These are phyloP conservation scores for Cephus runcator DNA, from an alignment of 2,888 invertebrate species.

Conservation along the genomic window DNA sequence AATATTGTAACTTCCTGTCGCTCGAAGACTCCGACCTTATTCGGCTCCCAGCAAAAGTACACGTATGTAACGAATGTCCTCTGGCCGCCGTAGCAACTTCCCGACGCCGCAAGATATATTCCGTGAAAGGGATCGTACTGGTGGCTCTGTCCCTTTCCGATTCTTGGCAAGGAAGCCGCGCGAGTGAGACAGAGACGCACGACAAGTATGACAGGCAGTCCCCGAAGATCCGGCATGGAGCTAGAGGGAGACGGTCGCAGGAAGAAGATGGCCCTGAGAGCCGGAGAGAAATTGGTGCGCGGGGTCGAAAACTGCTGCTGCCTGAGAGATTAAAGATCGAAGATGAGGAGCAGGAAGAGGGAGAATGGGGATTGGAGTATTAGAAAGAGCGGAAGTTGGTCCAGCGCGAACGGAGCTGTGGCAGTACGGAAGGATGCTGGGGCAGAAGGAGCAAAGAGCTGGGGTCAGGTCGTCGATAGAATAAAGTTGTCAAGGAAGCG, in stretches of 20 bases:
- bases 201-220: not conserved
- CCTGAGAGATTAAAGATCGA: not conserved
- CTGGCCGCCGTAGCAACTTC: not conserved
- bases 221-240: not conserved
- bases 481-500: constrained; percentile 41
- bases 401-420: not conserved
- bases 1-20: not conserved
- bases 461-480: constrained; percentile 23
- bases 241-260: not conserved
- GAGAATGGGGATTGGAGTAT: not conserved
- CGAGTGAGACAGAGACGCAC: not conserved
- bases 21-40: not conserved
- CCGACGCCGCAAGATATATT: not conserved
- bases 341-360: constrained; percentile 3
- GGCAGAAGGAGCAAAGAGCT: constrained; percentile 1
- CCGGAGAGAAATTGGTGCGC: not conserved
- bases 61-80: not conserved
- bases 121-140: not conserved
- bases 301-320: not conserved
- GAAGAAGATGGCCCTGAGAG: not conserved
- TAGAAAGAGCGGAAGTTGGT: not conserved
- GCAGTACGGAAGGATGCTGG: constrained; percentile 15
- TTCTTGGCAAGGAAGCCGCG: not conserved
- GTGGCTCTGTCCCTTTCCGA: not conserved
- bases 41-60: not conserved